Conservation (phyloP, 2,113 vertebrate genomes). For the Calyptommatus sinebrachiatus region DNA sequence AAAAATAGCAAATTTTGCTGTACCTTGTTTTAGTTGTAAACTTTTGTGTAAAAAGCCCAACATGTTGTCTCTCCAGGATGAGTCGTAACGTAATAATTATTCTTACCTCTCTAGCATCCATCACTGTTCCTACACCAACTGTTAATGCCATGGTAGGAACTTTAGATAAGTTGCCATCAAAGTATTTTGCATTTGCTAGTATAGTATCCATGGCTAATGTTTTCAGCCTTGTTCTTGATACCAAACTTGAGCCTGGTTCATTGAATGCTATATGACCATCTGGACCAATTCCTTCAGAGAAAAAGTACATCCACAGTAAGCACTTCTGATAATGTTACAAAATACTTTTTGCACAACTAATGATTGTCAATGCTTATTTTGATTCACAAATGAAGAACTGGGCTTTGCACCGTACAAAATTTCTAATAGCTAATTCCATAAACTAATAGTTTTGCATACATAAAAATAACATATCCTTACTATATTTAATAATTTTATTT, state of each 20-base stretch:
- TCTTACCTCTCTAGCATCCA: constrained; percentile 85
- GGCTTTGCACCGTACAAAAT: no score
- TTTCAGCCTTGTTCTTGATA: constrained; percentile 82
- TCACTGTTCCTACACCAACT: constrained; percentile 84
- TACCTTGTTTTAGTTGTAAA: neutral
- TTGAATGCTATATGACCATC: constrained; percentile 86
- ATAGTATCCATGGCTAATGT: constrained; percentile 84
- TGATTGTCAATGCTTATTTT: neutral
- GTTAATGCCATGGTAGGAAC: constrained; percentile 84
- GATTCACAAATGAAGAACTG: neutral
- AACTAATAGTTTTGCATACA: neutral
- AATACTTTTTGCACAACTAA: constrained; percentile 16
- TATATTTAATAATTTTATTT: neutral
- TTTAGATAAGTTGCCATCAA: constrained; percentile 80
- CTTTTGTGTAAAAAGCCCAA: neutral
- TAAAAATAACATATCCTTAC: neutral
- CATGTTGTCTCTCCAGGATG: neutral
- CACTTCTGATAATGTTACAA: neutral
- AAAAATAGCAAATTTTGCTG: neutral
- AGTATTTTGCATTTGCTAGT: constrained; percentile 84
- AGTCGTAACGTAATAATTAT: neutral
- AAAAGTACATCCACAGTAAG: constrained; percentile 44
- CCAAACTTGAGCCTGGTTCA: constrained; percentile 82
- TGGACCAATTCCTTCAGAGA: constrained; percentile 82
- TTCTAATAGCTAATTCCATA: no score